Conservation (phyloP, 2,888 invertebrate species). For the Frankliniella intonsa region DNA sequence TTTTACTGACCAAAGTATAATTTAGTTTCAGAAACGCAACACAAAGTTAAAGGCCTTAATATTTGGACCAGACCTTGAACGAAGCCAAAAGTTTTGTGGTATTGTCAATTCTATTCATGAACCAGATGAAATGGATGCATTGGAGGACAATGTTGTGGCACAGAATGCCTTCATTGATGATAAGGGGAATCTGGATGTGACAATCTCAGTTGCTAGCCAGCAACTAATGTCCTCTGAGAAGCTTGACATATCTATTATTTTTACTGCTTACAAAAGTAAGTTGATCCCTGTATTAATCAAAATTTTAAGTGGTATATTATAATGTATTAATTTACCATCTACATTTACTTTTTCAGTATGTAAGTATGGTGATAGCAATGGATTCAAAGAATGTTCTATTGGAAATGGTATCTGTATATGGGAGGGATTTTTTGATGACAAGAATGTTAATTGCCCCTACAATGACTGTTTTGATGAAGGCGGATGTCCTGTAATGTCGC, state of each 20-base stretch:
- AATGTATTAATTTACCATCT: neutral
- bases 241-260: constrained; percentile 48
- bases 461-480: constrained; percentile 49
- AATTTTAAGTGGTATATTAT: neutral
- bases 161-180: constrained; percentile 41
- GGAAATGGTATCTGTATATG: constrained; percentile 46
- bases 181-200: constrained; percentile 46
- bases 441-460: constrained; percentile 49
- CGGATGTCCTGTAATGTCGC: constrained; percentile 42
- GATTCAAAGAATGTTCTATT: neutral
- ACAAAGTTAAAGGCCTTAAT: neutral
- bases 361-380: constrained; percentile 37
- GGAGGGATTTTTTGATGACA: constrained; percentile 48
- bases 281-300: constrained; percentile 30
- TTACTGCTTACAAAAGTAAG: constrained; percentile 50
- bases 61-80: constrained; percentile 40
- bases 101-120: constrained; percentile 35
- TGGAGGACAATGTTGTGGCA: constrained; percentile 33
- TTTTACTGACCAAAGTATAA: neutral
- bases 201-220: constrained; percentile 46
- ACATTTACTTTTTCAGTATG: constrained; percentile 40
- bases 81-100: constrained; percentile 40
- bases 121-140: constrained; percentile 33
- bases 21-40: constrained; percentile 38
- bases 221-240: constrained; percentile 41